Base-by-base conservation (phyloP, 2,113 vertebrate genomes). In the Perognathus longimembris region DNA sequence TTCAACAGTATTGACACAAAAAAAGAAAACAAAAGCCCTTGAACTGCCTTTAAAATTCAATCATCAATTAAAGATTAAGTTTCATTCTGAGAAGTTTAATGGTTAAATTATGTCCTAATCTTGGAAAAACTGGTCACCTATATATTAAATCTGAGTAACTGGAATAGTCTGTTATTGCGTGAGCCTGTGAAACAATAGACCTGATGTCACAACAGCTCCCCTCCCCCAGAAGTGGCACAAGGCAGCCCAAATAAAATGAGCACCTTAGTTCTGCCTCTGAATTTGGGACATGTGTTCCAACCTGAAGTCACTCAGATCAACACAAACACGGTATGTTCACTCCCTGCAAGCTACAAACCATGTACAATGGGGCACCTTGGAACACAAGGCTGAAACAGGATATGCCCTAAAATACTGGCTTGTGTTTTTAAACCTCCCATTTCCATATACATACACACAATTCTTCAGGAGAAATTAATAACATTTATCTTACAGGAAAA, bases 391-490 rank as follows among this genome's bases (percentile, higher is more conserved):
- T 95, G 28, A 69, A 57, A 71, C 4, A 88, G 59, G 8, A 69
- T 20, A 17, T 5, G 67, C 1, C 85, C 75, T 38, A 18, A 45
- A 69, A 96, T 87, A 95, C 73, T 96, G 92, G 94, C 94, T 98
- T 97, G 93, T 89, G 94, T 97, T 98, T 97, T 92, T 50, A 91
- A 82, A 94, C 84, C 96, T 97, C 92, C 96, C 95, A 95, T 94
- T 61, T 61, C 50, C 50, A 54, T 34, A 54, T 94, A 95, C 95
- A 88, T 77, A 95, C 40, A 54, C 88, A 97, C 80, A 57, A 94
- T 70, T 94, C 57, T 92, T 64, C 36, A 90, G 93, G 83, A 90
- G 63, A 91, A 82, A n/a, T 79, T 67, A 89, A 84, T 96, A 92
- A 95, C 89, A 28, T 79, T 34, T 74, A 92, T 74, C 88, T 32